Evolutionary conservation across 1,140 invertebrate species (phyloP).

Genomic region (Heliothis subflexa): DNA sequence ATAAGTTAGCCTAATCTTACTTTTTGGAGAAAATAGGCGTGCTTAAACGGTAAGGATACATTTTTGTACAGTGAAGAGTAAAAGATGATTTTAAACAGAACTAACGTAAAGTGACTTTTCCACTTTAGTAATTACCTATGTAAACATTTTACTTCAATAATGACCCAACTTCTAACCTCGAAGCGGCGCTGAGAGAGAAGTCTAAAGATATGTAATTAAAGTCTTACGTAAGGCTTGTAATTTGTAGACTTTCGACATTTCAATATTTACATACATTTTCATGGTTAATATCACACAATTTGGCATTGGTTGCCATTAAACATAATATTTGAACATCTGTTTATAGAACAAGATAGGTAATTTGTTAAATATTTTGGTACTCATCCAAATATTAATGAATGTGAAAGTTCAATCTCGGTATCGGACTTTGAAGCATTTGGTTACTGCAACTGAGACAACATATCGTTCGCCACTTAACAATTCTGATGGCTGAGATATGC

Average conservation of each 20-base stretch:
- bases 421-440: background rate
- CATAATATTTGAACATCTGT: conserved; percentile 28
- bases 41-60: no score
- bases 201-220: background rate
- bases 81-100: no score
- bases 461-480: background rate
- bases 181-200: no score
- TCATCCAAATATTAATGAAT: conserved; percentile 16
- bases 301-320: conserved; percentile 17
- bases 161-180: no score
- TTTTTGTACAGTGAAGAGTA: no score
- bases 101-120: no score
- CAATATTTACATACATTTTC: conserved; percentile 16
- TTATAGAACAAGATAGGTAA: conserved; percentile 9
- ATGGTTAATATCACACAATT: conserved; percentile 29
- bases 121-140: no score
- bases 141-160: no score
- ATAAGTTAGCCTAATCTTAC: no score
- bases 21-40: no score
- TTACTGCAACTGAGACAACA: background rate
- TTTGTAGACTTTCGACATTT: background rate
- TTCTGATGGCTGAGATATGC: background rate
- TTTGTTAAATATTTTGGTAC: conserved; percentile 18
- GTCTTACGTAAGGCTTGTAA: background rate
- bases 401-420: conserved; percentile 7